Percentiles rank a stretch among this genome's conserved stretches.
phyloP scores from a whole-genome alignment of 2,888 invertebrate genomes.

The Chloromyia formosa region DNA sequence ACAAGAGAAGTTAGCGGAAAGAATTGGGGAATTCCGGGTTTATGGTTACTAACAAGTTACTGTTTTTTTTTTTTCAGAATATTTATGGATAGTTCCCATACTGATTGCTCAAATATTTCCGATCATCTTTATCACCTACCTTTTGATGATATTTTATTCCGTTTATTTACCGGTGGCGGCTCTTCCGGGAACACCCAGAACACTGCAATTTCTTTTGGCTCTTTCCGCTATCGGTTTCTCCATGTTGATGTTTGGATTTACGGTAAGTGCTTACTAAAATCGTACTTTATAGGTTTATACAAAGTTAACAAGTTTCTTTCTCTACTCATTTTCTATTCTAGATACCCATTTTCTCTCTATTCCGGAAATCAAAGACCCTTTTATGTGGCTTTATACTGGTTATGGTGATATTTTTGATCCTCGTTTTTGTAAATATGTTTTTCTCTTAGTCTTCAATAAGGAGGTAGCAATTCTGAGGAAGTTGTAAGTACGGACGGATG shows the following conservation, averaged over 20 bases:
- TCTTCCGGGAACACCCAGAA: conserved; percentile 65
- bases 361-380: conserved; percentile 60
- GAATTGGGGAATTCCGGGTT: too few relatives aligned
- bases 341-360: conserved; percentile 61
- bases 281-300: too few relatives aligned
- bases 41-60: too few relatives aligned
- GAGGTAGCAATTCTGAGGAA: neutral
- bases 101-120: conserved; percentile 63
- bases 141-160: conserved; percentile 65
- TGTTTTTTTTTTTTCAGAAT: conserved; percentile 52
- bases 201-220: conserved; percentile 69
- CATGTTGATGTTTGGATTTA: conserved; percentile 59
- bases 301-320: too few relatives aligned
- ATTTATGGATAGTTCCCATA: conserved; percentile 61
- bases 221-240: conserved; percentile 61
- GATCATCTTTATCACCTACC: conserved; percentile 65
- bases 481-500: too few relatives aligned
- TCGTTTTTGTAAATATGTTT: conserved; percentile 64
- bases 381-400: conserved; percentile 56
- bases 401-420: conserved; percentile 58
- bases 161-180: conserved; percentile 72
- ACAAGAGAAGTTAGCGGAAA: conserved; percentile 55
- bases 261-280: conserved; percentile 55
- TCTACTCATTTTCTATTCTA: too few relatives aligned
- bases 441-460: neutral